Base-by-base conservation (phyloP, 2,797 vertebrate genomes). In the Cygnus olor region DNA sequence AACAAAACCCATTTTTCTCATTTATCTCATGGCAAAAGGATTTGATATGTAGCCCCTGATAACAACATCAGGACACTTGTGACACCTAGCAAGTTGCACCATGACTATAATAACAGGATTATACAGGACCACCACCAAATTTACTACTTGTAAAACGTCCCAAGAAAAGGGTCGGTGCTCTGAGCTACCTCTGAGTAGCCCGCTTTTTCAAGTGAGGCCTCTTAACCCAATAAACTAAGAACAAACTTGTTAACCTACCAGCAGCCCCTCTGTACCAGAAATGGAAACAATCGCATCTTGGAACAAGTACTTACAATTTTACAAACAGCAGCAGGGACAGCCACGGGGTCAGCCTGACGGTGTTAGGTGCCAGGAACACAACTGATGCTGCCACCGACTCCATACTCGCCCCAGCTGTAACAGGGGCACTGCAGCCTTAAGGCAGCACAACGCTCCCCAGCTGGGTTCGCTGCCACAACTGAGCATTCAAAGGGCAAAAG, bases 241-340 rank as follows among this genome's bases (percentile, higher is more conserved):
- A 15, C 21, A 53, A 70, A 19, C 14, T 47, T 56, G 34, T 64
- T 14, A 47, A 53, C 38, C 17, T 22, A 69, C 25, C 2, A 18
- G 72, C 44, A 79, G 53, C 44, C 72, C 61, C 11, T 44, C n/a
- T 56, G 45, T n/a, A 42, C 51, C 57, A 49, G 34, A 47, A 45
- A 40, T n/a, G 4, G 38, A 51, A 82, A 66, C 30, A 32, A 42
- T 38, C 2, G 0, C 4, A 3, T 21, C 40, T 66, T 22, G 11
- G 17, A 56, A 34, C 11, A 25, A 2, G 3, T 8, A 58, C 34
- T 42, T 42, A 6, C 6, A 63, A 20, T 11, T 28, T 28, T 20
- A 49, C 14, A 30, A 71, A 44, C 24, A 63, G 49, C n/a, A 34
- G 54, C 51, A 49, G 25, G 36, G 77, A 45, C 4, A 17, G 40